These are phyloP conservation scores for Drosophila willistoni DNA, from an alignment of 1,140 invertebrate species.

Conservation along the genomic window DNA sequence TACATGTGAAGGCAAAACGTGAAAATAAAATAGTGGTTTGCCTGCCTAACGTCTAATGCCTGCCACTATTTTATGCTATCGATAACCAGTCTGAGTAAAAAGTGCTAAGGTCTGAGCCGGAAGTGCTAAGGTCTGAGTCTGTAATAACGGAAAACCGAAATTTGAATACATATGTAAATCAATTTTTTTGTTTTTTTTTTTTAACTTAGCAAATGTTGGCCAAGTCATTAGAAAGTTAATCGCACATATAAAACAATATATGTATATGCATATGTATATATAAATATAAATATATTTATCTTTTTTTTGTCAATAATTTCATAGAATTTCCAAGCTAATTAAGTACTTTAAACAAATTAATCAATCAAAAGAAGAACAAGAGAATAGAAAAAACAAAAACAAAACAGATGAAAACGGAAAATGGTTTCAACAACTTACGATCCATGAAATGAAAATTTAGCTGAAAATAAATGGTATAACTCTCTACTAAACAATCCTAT, in stretches of 20 bases:
- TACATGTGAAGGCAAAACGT: neutral
- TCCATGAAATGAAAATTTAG: conserved; percentile 8
- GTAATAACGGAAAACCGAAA: conserved; percentile 11
- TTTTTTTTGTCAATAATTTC: conserved; percentile 16
- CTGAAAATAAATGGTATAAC: conserved; percentile 14
- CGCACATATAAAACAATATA: conserved; percentile 11
- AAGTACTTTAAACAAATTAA: conserved; percentile 13
- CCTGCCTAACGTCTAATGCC: neutral
- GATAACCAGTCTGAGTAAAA: neutral
- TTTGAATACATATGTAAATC: conserved; percentile 4
- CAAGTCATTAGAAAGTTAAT: conserved; percentile 12
- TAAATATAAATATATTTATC: conserved; percentile 15
- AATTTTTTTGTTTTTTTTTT: conserved; percentile 6
- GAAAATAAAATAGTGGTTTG: conserved; percentile 5
- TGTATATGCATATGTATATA: conserved; percentile 22
- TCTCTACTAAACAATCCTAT: conserved; percentile 13
- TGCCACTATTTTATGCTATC: conserved; percentile 3
- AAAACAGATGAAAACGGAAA: conserved; percentile 10
- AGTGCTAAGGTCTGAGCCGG: too few relatives aligned
- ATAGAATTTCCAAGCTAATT: neutral
- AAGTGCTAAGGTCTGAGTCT: neutral
- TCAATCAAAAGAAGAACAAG: conserved; percentile 6
- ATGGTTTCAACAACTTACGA: conserved; percentile 10
- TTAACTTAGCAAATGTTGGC: conserved; percentile 10
- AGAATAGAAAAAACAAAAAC: conserved; percentile 4